phyloP scores from a whole-genome alignment of 2,113 vertebrate genomes.

The Cathartes aura region DNA sequence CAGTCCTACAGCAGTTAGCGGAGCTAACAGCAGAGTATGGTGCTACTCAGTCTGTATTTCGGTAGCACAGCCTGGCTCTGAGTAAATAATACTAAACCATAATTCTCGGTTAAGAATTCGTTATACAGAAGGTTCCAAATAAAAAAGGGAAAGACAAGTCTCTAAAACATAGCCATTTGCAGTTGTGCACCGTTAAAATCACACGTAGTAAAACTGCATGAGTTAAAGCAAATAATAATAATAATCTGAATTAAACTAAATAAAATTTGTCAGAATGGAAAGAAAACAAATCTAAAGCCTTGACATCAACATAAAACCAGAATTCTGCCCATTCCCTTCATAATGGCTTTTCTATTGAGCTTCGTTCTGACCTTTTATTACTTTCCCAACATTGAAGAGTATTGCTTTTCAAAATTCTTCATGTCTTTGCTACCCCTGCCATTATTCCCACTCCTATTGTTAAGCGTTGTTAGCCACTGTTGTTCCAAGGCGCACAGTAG shows the following conservation, averaged over 20 bases:
- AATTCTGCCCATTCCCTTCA: conserved; percentile 58
- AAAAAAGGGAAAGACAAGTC: not conserved
- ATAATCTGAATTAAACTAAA: conserved; percentile 55
- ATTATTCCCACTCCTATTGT: conserved; percentile 65
- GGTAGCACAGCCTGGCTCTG: not conserved
- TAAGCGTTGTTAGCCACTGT: conserved; percentile 30
- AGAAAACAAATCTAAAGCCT: conserved; percentile 73
- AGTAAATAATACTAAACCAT: conserved; percentile 31
- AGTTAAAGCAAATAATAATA: conserved; percentile 47
- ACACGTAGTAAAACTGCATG: conserved; percentile 63
- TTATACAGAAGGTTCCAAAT: conserved; percentile 27
- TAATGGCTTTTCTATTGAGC: conserved; percentile 69
- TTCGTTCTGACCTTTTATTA: conserved; percentile 73
- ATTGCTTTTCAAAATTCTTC: conserved; percentile 73
- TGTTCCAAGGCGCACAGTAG: conserved; percentile 29
- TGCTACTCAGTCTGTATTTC: not conserved
- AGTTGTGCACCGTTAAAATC: conserved; percentile 65
- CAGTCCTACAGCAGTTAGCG: not conserved
- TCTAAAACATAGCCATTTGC: conserved; percentile 62
- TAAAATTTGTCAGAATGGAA: conserved; percentile 72
- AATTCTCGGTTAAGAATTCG: conserved; percentile 59
- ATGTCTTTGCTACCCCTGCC: conserved; percentile 55
- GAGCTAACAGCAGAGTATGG: not conserved
- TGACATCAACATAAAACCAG: conserved; percentile 77
- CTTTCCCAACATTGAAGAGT: conserved; percentile 70